These are phyloP conservation scores for Apodemia zela DNA, from an alignment of 2,888 invertebrate species.

Conservation along the genomic window DNA sequence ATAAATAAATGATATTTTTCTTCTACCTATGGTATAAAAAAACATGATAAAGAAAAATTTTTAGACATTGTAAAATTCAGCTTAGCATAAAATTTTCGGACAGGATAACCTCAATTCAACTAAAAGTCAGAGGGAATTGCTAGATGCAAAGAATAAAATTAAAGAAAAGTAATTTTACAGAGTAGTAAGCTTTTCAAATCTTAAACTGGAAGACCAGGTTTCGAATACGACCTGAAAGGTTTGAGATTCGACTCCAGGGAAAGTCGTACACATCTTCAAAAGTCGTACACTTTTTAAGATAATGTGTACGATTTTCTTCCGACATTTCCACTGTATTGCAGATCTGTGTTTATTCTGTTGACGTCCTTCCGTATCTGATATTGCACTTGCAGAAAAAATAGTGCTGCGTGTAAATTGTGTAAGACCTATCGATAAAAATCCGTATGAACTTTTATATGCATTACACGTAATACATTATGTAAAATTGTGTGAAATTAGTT, in stretches of 20 bases:
- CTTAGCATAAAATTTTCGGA: neutral
- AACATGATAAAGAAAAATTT: too few species aligned
- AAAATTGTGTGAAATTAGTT: too few species aligned
- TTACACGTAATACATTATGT: too few species aligned
- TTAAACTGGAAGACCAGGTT: constrained; percentile 2
- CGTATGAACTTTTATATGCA: neutral
- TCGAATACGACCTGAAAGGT: constrained; percentile 11
- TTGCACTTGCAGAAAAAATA: constrained; percentile 49
- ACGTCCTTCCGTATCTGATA: constrained; percentile 59
- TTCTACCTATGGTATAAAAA: too few species aligned
- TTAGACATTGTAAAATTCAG: too few species aligned
- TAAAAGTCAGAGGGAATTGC: neutral
- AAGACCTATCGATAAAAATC: neutral
- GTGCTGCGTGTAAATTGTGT: constrained; percentile 20
- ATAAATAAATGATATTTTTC: too few species aligned
- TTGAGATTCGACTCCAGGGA: constrained; percentile 2
- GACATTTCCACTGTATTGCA: constrained; percentile 40
- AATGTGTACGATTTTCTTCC: constrained; percentile 22
- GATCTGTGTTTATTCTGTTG: constrained; percentile 57
- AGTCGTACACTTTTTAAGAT: constrained; percentile 22
- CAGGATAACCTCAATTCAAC: neutral
- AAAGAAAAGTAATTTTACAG: constrained; percentile 15
- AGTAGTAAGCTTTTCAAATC: constrained; percentile 14
- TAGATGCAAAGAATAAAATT: constrained; percentile 1
- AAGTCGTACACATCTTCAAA: neutral